A percentile compares a stretch with the other conserved stretches of the same genome.
phyloP scores from a whole-genome alignment of 2,888 invertebrate species.

The Himalopsyche tibetana region DNA sequence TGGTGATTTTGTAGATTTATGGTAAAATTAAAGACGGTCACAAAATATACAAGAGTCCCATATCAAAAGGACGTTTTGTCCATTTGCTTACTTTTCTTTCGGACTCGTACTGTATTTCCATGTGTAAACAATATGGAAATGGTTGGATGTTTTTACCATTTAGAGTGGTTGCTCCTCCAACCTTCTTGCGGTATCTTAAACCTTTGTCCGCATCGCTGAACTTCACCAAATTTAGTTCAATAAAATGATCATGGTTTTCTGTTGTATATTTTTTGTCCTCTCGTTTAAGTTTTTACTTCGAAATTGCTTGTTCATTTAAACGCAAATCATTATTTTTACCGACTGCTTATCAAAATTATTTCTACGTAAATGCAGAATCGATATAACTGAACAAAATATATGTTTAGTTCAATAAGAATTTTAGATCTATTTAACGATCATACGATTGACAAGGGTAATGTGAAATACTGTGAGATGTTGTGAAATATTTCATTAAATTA shows the following conservation, averaged over 20 bases:
- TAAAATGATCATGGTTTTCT: background rate
- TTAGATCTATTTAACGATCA: too few species aligned
- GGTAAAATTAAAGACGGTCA: slow-evolving; percentile 27
- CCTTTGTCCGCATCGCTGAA: slow-evolving; percentile 16
- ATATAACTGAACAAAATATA: too few species aligned
- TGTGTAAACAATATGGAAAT: slow-evolving; percentile 64
- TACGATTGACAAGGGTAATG: too few species aligned
- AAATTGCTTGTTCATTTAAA: too few species aligned
- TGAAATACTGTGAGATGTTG: too few species aligned
- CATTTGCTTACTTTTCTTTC: slow-evolving; percentile 22
- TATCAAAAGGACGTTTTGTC: slow-evolving; percentile 28
- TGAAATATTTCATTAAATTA: too few species aligned
- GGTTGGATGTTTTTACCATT: slow-evolving; percentile 60
- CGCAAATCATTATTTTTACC: too few species aligned
- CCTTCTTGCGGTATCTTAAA: slow-evolving; percentile 35
- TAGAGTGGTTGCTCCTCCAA: slow-evolving; percentile 55
- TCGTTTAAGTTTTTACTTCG: too few species aligned
- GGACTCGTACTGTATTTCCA: slow-evolving; percentile 53
- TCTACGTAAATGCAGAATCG: too few species aligned
- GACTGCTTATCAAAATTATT: too few species aligned
- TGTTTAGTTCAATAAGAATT: too few species aligned
- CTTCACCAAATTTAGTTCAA: background rate
- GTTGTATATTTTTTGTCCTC: too few species aligned
- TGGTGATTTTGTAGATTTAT: slow-evolving; percentile 42
- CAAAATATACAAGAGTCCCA: background rate